These are phyloP conservation scores for Mormyrops attenuatus DNA, from an alignment of 2,797 vertebrate genomes.

Conservation along the genomic window DNA sequence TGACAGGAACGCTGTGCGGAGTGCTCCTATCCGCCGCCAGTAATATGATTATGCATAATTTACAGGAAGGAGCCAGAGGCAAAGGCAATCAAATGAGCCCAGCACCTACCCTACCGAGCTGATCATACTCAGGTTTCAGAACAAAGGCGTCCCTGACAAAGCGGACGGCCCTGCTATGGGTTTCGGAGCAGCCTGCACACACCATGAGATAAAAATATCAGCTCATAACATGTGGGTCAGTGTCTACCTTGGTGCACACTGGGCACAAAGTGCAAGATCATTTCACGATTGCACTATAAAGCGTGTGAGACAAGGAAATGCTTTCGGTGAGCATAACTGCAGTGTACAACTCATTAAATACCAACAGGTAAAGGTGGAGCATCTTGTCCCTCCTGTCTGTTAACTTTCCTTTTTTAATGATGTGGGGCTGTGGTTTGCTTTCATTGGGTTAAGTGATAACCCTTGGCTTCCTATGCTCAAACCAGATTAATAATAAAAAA, in stretches of 20 bases:
- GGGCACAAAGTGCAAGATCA: background rate
- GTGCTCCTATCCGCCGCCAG: slow-evolving; percentile 39
- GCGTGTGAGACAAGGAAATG: background rate
- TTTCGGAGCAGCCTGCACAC: background rate
- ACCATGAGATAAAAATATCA: background rate
- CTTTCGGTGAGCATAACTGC: background rate
- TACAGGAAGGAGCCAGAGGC: slow-evolving; percentile 20
- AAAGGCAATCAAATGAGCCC: slow-evolving; percentile 7
- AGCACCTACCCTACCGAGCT: background rate
- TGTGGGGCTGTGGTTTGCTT: background rate
- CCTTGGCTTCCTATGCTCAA: background rate
- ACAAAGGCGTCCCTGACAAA: background rate
- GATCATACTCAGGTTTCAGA: background rate
- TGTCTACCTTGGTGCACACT: background rate
- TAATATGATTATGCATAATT: slow-evolving; percentile 54
- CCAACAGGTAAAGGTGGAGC: background rate
- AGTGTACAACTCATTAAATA: background rate
- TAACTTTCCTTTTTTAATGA: background rate
- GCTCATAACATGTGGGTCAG: background rate
- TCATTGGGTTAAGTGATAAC: background rate
- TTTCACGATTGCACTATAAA: background rate
- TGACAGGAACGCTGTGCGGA: slow-evolving; percentile 40
- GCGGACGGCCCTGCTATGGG: background rate
- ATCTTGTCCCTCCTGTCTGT: background rate
- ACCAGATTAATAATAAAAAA: background rate